Evolutionary conservation across 2,888 invertebrate species (phyloP), one percentile per base, ranked within the genome.

Genomic region (Stegophylla sp.): DNA sequence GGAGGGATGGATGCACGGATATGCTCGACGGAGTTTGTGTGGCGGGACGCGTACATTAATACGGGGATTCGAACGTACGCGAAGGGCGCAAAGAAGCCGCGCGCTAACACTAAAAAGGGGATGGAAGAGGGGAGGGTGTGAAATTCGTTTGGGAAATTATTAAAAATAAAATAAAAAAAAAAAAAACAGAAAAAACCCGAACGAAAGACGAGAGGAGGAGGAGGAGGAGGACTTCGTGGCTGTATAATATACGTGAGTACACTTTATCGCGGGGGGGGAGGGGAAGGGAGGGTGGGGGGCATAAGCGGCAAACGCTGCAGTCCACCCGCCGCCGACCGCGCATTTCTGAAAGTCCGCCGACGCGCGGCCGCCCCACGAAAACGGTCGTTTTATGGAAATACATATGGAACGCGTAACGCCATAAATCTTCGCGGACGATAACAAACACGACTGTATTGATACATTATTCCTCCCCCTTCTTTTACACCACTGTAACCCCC

Each of bases 301-400:
- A n/a, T n/a, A n/a, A n/a, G n/a, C n/a, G n/a, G n/a, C n/a, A n/a
- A n/a, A n/a, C n/a, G n/a, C n/a, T n/a, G n/a, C n/a, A n/a, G n/a
- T n/a, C n/a, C n/a, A n/a, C n/a, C n/a, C n/a, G n/a, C n/a, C n/a
- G n/a, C n/a, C n/a, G n/a, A n/a, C n/a, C n/a, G n/a, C n/a, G n/a
- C n/a, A n/a, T n/a, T n/a, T 34, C 34, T 34, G 34, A 34, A 7
- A 34, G 34, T 34, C 34, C 34, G 34, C n/a, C 34, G 34, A 7
- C 34, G 3, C 34, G 34, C 7, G 34, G 34, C 34, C 34, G 34
- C 34, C 34, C 34, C 34, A 7, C 34, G 34, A 34, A 67, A 77
- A 77, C 76, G 67, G 76, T 28, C 76, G 66, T 77, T 77, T 77
- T 77, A 77, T 67, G 67, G 76, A 77, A 77, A 76, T 76, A n/a